Evolutionary conservation across 2,113 vertebrate genomes (phyloP).

Genomic region (Atractosteus spatula): DNA sequence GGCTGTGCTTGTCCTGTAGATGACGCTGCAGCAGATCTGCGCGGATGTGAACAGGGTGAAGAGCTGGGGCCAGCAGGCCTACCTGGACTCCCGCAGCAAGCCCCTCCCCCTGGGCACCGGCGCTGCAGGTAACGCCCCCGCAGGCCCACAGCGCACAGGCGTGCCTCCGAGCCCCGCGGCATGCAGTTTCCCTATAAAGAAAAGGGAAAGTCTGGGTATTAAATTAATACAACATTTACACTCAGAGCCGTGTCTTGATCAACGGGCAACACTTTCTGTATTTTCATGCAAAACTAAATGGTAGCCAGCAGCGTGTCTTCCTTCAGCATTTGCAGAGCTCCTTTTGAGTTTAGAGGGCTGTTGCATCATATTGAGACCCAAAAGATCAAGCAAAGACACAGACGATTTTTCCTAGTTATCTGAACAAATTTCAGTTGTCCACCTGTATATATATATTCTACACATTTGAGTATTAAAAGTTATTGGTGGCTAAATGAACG

Average conservation of each 20-base stretch:
- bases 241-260: neutral
- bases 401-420: too few species aligned
- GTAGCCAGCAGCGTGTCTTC: too few species aligned
- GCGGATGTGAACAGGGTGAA: conserved; percentile 76
- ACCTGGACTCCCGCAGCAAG: conserved; percentile 66
- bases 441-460: too few species aligned
- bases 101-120: conserved; percentile 33
- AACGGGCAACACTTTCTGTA: neutral
- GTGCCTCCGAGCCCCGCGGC: neutral
- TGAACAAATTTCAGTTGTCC: too few species aligned
- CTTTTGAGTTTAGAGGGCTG: too few species aligned
- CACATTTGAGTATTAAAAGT: too few species aligned
- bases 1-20: conserved; percentile 41
- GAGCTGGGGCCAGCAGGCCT: conserved; percentile 71
- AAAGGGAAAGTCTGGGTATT: neutral
- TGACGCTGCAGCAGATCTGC: conserved; percentile 78
- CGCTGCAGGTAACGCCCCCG: conserved; percentile 38
- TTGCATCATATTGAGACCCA: too few species aligned
- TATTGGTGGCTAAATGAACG: too few species aligned
- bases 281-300: too few species aligned
- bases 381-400: too few species aligned
- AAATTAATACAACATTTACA: neutral
- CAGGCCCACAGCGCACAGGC: neutral
- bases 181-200: neutral
- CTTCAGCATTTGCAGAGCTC: too few species aligned